Evolutionary conservation across 2,113 vertebrate species (phyloP).

Genomic region (Capreolus pygargus): DNA sequence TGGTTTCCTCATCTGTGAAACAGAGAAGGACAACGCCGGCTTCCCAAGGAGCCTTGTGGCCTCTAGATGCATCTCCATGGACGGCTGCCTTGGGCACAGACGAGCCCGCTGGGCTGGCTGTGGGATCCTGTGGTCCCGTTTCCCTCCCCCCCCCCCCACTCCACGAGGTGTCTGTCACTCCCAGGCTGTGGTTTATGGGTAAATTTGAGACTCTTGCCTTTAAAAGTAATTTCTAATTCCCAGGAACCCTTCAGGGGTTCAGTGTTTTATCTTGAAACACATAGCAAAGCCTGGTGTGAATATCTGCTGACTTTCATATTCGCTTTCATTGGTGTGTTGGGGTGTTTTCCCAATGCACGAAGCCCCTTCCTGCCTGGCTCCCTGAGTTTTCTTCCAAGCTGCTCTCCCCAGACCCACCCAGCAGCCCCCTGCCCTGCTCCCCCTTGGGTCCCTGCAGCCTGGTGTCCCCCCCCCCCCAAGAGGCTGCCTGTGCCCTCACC

Average conservation of each 20-base stretch:
- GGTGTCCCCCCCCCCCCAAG: not conserved
- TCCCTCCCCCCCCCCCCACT: fast-evolving
- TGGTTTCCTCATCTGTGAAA: not conserved
- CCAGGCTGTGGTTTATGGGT: not conserved
- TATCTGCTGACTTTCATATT: not conserved
- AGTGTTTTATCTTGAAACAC: not conserved
- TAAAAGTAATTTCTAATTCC: not conserved
- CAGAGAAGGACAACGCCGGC: no score
- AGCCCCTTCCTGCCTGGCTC: not conserved
- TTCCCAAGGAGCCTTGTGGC: not conserved
- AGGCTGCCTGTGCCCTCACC: not conserved
- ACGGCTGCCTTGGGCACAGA: not conserved
- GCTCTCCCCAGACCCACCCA: not conserved
- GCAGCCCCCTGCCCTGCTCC: fast-evolving
- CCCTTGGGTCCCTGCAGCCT: not conserved
- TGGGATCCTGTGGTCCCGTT: not conserved
- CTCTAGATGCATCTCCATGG: fast-evolving
- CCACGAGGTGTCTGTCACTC: not conserved
- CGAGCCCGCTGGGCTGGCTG: fast-evolving
- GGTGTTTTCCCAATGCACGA: not conserved
- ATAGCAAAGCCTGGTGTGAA: not conserved
- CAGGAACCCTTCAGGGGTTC: not conserved
- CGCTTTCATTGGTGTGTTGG: fast-evolving
- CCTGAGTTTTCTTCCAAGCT: not conserved
- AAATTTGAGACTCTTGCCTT: not conserved